Evolutionary conservation across 1,140 invertebrate species (phyloP).

Genomic region (Sarcophaga bullata): DNA sequence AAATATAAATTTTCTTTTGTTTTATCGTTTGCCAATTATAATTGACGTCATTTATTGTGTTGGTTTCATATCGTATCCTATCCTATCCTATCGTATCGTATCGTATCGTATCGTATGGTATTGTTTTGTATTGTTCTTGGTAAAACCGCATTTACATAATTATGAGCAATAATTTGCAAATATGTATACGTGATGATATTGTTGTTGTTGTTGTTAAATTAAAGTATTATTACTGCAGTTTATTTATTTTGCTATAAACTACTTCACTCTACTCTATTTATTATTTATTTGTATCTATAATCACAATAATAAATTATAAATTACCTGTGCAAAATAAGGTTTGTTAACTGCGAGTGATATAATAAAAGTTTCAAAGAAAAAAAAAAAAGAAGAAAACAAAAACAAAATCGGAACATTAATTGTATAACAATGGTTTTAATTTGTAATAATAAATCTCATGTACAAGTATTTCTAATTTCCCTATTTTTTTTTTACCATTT

Average conservation of each 20-base stretch:
- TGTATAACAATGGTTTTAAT: too few relatives aligned
- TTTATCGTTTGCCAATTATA: conserved; percentile 16
- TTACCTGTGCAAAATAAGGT: neutral
- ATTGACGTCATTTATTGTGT: neutral
- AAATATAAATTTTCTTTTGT: neutral
- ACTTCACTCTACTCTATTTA: neutral
- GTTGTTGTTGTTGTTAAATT: neutral
- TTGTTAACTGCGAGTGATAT: neutral
- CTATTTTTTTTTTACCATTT: too few relatives aligned
- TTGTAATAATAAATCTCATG: too few relatives aligned
- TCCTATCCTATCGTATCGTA: neutral
- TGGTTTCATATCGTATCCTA: neutral
- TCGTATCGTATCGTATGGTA: neutral
- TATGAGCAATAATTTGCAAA: conserved; percentile 2
- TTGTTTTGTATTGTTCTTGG: neutral
- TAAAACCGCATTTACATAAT: conserved; percentile 11
- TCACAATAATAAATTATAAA: neutral
- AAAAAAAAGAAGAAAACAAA: too few relatives aligned
- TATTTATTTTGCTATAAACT: neutral
- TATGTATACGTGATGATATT: neutral
- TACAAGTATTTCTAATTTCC: too few relatives aligned
- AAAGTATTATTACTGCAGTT: neutral
- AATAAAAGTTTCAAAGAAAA: too few relatives aligned
- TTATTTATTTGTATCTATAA: conserved; percentile 18
- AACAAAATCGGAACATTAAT: too few relatives aligned